Base-by-base conservation (phyloP, 2,113 vertebrate genomes). In the Esox niger region DNA sequence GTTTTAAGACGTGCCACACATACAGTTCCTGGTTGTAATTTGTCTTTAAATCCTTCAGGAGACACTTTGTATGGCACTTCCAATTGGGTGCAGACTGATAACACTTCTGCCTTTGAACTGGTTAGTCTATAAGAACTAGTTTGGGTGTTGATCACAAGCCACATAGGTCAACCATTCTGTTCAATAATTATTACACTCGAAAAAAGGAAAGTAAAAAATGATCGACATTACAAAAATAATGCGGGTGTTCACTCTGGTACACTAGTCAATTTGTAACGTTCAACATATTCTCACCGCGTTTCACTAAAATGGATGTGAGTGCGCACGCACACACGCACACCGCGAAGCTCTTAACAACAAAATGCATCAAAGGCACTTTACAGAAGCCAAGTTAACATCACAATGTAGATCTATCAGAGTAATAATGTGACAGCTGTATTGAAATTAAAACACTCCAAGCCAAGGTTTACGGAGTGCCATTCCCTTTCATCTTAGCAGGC, bases 381-480 rank as follows among this genome's bases (percentile, higher is more conserved):
- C 21, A 61, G 38, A 61, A 62, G 70, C 65, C 49, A 66, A 64
- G 64, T 30, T 33, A 69, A 59, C 7, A 59, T 52, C 33, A 52
- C 32, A 49, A 49, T 32, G 67, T 27, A 59, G 66, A 62, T 68
- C 64, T 35, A 75, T 67, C 62, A 64, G 59, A 43, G 69, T 69
- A 68, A 73, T 57, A n/a, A n/a, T 54, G 26, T 69, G 75, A 74
- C 79, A 69, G 70, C 66, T 75, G 33, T 67, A 38, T 47, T 75
- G 49, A 62, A 64, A 57, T 59, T 66, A 47, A 63, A 70, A 75
- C 69, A 25, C 60, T 76, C 21, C 59, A 70, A 78, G 35, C 43
- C 62, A 64, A 72, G 63, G 74, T 76, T 79, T 75, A 70, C 60
- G 54, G 70, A 75, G 62, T 66, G 55, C 69, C 38, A 55, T 59